phyloP scores from a whole-genome alignment of 92 coral and sea anemone genomes.

The Paramuricea clavata region DNA sequence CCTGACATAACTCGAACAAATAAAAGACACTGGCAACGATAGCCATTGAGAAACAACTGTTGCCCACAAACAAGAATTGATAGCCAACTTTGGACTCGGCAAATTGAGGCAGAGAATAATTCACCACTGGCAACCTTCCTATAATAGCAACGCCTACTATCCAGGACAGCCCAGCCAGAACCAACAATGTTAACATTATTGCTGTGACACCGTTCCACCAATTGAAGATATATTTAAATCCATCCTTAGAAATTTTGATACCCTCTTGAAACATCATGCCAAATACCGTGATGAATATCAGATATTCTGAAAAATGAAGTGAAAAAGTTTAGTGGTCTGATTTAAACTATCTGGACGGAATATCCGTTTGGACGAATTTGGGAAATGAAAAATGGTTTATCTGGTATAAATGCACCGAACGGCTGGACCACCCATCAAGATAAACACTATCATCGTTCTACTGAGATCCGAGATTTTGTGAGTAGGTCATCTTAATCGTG shows the following conservation, averaged over 20 bases:
- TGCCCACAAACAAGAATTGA: constrained; percentile 60
- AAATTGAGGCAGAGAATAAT: background rate
- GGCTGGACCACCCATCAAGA: no score
- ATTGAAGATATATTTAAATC: constrained; percentile 73
- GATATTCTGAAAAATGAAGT: constrained; percentile 57
- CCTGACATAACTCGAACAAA: constrained; percentile 75
- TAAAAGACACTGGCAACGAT: constrained; percentile 78
- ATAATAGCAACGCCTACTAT: constrained; percentile 65
- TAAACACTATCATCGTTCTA: no score
- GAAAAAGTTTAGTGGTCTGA: background rate
- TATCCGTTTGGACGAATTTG: no score
- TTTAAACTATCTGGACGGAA: no score
- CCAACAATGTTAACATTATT: constrained; percentile 73
- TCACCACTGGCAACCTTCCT: constrained; percentile 40
- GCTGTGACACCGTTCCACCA: constrained; percentile 88
- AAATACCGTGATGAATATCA: constrained; percentile 71
- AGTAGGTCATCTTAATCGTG: no score
- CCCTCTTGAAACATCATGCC: constrained; percentile 80
- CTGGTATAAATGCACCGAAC: no score
- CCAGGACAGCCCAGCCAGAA: constrained; percentile 78
- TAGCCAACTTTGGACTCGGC: constrained; percentile 66
- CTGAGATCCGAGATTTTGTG: background rate
- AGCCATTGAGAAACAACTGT: constrained; percentile 79
- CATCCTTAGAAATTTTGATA: constrained; percentile 69
- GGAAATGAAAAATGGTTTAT: no score